Evolutionary conservation across 2,888 invertebrate species (phyloP), one percentile per base, ranked within the genome.

Genomic region (Hypsopygia costalis): DNA sequence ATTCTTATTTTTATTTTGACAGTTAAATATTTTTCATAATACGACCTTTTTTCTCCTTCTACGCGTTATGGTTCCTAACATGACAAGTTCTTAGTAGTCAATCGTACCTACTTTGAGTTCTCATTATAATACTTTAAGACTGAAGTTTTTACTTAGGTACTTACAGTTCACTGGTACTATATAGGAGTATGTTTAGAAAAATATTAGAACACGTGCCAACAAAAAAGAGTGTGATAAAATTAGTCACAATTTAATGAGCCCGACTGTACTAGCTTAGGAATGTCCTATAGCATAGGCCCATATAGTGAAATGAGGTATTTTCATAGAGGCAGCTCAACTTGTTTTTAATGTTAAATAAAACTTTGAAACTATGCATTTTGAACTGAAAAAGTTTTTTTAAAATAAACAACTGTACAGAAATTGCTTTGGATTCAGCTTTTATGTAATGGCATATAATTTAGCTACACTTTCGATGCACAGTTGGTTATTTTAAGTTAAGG

Each of bases 251-350:
- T 25, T 25, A 25, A 25, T 25, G 25, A 25, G 5, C 3, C 25
- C 6, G 5, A 25, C 5, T 25, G 25, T 25, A 25, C 25, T 25
- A 16, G 16, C 4, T 16, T 27, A 36, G 38, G 32, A 38, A 25
- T 47, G 29, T 25, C 16, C 29, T 36, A 28, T 30, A 22, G 33
- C 9, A 31, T 34, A 11, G 21, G 11, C 20, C 25, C 60, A n/a
- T n/a, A n/a, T 67, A 66, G 66, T 62, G 56, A 62, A 59, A 66
- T 73, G 73, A 76, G 73, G 75, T 74, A 76, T 72, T 65, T 72
- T 57, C 62, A 62, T 55, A 65, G 62, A 71, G 67, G 62, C 67
- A 71, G 60, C 52, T 21, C 30, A 22, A 36, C 34, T 47, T 40
- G 34, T 47, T 40, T 35, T 47, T 39, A 39, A 34, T 43, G n/a